These are phyloP conservation scores for Aphidius gifuensis DNA, from an alignment of 1,140 invertebrate species.

Conservation along the genomic window DNA sequence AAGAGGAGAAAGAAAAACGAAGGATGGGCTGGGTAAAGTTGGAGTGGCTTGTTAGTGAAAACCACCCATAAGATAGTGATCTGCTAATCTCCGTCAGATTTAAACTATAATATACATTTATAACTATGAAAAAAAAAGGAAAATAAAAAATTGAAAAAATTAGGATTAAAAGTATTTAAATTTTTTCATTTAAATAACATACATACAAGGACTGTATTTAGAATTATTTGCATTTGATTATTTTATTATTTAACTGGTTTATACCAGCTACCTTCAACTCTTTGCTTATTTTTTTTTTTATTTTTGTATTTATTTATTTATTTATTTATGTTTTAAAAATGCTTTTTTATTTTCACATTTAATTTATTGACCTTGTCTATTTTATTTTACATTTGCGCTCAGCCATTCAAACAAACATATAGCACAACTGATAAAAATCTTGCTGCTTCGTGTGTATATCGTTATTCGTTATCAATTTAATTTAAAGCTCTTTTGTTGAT, in stretches of 20 bases:
- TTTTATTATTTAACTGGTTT: no score
- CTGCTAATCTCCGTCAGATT: constrained; percentile 33
- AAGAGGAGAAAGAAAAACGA: constrained; percentile 18
- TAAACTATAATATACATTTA: not conserved
- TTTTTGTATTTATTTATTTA: no score
- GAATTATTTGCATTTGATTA: no score
- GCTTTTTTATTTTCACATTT: not conserved
- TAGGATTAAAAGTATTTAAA: no score
- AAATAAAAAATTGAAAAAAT: no score
- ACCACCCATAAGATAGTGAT: constrained; percentile 36
- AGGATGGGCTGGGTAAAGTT: constrained; percentile 12
- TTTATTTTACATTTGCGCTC: constrained; percentile 10
- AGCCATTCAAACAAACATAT: constrained; percentile 10
- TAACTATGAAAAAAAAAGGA: no score
- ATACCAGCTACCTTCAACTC: no score
- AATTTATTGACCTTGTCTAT: constrained; percentile 16
- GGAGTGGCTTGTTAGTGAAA: constrained; percentile 38
- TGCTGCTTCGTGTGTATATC: not conserved
- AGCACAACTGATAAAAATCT: constrained; percentile 2
- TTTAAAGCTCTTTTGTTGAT: constrained; percentile 2
- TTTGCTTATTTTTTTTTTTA: no score
- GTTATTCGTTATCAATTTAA: not conserved
- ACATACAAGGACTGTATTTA: no score
- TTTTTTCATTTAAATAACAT: no score
- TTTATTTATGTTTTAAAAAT: no score